Percentiles rank a stretch among this genome's conserved stretches.
Conservation (phyloP, 2,113 vertebrate species). For the Cavia porcellus region DNA sequence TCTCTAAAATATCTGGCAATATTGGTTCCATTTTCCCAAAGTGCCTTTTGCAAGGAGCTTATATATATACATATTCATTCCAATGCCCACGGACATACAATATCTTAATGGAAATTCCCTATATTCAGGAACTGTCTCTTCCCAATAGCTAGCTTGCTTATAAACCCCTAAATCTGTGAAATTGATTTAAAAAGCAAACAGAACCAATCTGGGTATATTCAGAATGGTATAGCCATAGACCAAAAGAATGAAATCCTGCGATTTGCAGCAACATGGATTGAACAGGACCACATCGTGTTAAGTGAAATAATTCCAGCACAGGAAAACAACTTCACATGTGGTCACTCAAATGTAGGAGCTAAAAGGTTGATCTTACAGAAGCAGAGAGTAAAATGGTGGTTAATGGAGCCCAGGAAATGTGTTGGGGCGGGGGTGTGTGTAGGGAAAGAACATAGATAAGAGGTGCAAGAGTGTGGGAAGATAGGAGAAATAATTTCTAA, state of each 20-base stretch:
- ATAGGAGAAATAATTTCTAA: background rate
- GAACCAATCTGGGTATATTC: background rate
- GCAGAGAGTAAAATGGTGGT: background rate
- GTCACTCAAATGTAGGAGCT: background rate
- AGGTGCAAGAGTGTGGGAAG: accelerated
- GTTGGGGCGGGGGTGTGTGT: too few relatives aligned
- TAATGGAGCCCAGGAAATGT: background rate
- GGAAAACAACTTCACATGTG: background rate
- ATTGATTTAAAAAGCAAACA: background rate
- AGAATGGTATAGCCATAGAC: background rate
- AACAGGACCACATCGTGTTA: background rate
- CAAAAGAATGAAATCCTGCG: background rate
- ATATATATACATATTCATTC: background rate
- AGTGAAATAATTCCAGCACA: background rate
- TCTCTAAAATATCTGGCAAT: background rate
- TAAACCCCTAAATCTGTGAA: background rate
- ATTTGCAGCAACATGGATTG: background rate
- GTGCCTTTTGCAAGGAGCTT: background rate
- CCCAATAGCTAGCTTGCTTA: background rate
- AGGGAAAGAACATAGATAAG: background rate
- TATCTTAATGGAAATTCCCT: background rate
- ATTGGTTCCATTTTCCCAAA: background rate
- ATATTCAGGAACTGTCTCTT: background rate
- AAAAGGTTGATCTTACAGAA: background rate
- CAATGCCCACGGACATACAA: background rate